Evolutionary conservation across 1,140 invertebrate species (phyloP), one percentile per base, ranked within the genome.

Genomic region (Lerema accius): DNA sequence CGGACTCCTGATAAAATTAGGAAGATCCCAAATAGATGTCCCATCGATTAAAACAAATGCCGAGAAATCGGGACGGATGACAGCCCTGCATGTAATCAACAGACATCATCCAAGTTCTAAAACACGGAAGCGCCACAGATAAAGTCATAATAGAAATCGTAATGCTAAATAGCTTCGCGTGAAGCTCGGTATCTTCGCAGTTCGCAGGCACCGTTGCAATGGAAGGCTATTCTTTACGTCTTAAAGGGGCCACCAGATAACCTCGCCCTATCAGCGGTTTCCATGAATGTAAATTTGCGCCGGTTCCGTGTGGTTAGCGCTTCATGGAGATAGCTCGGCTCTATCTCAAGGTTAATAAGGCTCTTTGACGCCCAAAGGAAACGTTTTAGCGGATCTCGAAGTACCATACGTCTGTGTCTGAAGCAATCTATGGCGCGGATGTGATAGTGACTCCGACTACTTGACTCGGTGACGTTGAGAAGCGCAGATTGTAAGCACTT

Each of bases 231-330:
- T 66, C 69, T 67, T 76, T 69, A 73, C 63, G 49, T 64, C 67
- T 43, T 63, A 71, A 69, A 73, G 70, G 67, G 70, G 73, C 13
- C 71, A 73, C 26, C n/a, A 49, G 74, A 76, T 76, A 76, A 76
- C 73, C 73, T 39, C 63, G 42, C 51, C 45, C 56, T 71, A 75
- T 71, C 70, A 39, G 46, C 32, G 23, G 46, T 66, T 65, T 69
- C 50, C 61, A 65, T 63, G 62, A 56, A 67, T 69, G 71, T 73
- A 76, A 73, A 73, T 73, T 71, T 46, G 40, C 35, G 53, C 40
- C 55, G 13, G 61, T 48, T 53, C 55, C 64, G 43, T 60, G 62
- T 64, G 60, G 55, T 43, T 39, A 32, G 23, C 55, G 43, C 60
- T 56, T 61, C 50, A 67, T 60, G 61, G 40, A 68, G 63, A 68